Base-by-base conservation (phyloP, 2,888 invertebrate genomes). In the Rotaria socialis region DNA sequence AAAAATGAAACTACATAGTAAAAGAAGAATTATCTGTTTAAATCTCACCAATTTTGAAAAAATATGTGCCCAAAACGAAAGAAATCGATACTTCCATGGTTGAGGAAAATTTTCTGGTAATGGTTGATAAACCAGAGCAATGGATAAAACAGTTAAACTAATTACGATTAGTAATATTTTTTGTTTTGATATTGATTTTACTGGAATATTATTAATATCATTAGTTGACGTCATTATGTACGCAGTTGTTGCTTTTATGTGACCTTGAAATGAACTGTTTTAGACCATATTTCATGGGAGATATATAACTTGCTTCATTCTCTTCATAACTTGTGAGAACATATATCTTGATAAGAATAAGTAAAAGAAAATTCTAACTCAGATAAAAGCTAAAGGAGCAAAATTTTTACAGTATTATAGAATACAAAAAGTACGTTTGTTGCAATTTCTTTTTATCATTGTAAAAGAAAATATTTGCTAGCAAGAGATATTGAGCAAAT, bases 21-120 rank as follows among this genome's bases (percentile, higher is more conserved):
- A 35, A 11, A 35, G 35, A 10, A 35, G 2, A 0, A 19, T 35
- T 67, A 5, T 67, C 3, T 35, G n/a, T 27, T 35, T 35, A 24
- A 27, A 41, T n/a, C 19, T 67, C 84, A 86, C 86, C 10, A 86
- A 22, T 56, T 84, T 84, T 24, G 67, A 67, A 24, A 60, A 84
- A 11, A 86, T n/a, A 60, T 86, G 84, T 43, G 86, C 85, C 14
- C 86, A 74, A 84, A 86, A 86, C 35, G 80, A 86, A 60, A 86
- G 67, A 22, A 86, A 35, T 35, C 86, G 75, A 86, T 86, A 86
- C 84, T 86, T 86, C 86, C 86, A 86, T 60, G 86, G 86, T 67
- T 86, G 86, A 35, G 85, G 85, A 84, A 86, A 85, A 50, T 86
- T 74, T 0, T 86, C 80, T 50, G 86, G 86, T 60, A 86, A 60